These are phyloP conservation scores for Euwallacea similis DNA, from an alignment of 1,140 invertebrate genomes.

Conservation along the genomic window DNA sequence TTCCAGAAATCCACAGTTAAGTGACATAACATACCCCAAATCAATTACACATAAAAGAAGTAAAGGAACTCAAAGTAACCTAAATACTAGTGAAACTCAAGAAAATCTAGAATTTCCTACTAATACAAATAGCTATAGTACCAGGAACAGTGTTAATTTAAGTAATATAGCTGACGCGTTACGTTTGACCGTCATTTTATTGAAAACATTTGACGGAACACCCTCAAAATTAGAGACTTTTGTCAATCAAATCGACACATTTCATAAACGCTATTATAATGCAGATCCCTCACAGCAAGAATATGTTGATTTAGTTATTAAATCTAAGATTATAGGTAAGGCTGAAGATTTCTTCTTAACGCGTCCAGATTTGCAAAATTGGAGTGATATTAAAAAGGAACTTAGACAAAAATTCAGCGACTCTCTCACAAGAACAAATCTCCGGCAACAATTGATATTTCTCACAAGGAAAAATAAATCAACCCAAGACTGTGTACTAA, in stretches of 20 bases:
- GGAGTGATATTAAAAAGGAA: conserved; percentile 24
- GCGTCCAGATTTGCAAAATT: conserved; percentile 18
- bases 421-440: conserved; percentile 16
- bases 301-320: conserved; percentile 30
- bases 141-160: too few relatives aligned
- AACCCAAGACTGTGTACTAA: too few relatives aligned
- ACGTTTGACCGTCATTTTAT: conserved; percentile 13
- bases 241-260: conserved; percentile 24
- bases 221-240: conserved; percentile 19
- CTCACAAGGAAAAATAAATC: conserved; percentile 1
- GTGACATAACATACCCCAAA: too few relatives aligned
- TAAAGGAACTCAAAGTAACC: too few relatives aligned
- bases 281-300: conserved; percentile 17
- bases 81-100: too few relatives aligned
- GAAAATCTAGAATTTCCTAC: too few relatives aligned
- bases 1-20: too few relatives aligned
- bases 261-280: conserved; percentile 25
- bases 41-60: too few relatives aligned
- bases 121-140: too few relatives aligned
- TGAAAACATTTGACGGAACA: conserved; percentile 24
- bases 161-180: conserved; percentile 24
- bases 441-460: conserved; percentile 24
- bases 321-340: conserved; percentile 17
- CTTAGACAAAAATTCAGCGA: conserved; percentile 22
- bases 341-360: conserved; percentile 24